Base-by-base conservation (phyloP, 2,113 vertebrate genomes). In the Gambusia affinis region DNA sequence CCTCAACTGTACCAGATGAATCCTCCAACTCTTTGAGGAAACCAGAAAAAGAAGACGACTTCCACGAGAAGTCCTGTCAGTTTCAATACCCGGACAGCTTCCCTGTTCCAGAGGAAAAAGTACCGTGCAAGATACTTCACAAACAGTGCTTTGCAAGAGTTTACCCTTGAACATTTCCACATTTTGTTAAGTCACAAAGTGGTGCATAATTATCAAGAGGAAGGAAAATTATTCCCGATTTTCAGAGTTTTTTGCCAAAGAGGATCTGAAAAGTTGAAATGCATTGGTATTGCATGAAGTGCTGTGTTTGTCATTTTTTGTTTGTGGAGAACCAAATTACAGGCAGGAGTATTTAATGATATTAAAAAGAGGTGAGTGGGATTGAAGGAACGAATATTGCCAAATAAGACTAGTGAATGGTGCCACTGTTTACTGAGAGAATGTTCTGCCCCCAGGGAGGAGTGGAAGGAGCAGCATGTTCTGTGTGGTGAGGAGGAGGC, bases 91-190 rank as follows among this genome's bases (percentile, higher is more conserved):
- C 96, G 0, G 79, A 72, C 66, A 94, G 93, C 33, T 99, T 98
- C 87, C 96, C 97, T 0, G 97, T 99, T 79, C 97, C 97, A 0
- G 95, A 99, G 3, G 98, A 99, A 93, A 98, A 96, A 81, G 97
- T 99, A 64, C 94, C 96, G 24, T 99, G 97, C 97, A 93, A 97
- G 96, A 97, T 99, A 94, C 17, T 51, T 75, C 24, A 24, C 62
- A 47, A 57, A 57, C 10, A 10, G 8, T 57, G 51, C 51, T 57
- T 10, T 57, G 5, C 22, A 57, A 57, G 8, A 3, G 51, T 57
- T 57, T 57, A 57, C 44, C 17, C 17, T 47, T 19, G 14, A 24
- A n/a, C 24, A 24, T 57, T 57, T 57, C n/a, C 10, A 7, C 24
- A 22, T 39, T 39, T 27, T 39, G 11, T 37, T 65, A n/a, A 11